phyloP scores from a whole-genome alignment of 2,797 vertebrate genomes.

The Tangara arthus region DNA sequence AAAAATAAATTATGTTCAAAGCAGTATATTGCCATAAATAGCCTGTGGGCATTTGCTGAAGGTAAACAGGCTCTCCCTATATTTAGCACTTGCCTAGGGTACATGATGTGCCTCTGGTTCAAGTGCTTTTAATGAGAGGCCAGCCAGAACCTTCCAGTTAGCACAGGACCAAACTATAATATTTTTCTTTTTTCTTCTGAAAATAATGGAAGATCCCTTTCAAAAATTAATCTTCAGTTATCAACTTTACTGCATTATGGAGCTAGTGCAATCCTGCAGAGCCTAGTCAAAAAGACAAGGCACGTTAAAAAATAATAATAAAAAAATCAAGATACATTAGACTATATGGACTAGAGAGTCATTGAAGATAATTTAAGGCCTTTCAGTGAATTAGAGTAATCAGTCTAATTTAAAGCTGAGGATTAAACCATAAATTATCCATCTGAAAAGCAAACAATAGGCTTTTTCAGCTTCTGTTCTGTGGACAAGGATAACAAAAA shows the following conservation, averaged over 20 bases:
- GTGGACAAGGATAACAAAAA: slow-evolving; percentile 76
- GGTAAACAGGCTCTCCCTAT: slow-evolving; percentile 69
- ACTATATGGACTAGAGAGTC: slow-evolving; percentile 86
- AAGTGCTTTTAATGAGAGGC: slow-evolving; percentile 67
- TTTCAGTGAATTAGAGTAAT: slow-evolving; percentile 89
- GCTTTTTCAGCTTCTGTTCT: slow-evolving; percentile 78
- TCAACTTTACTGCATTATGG: slow-evolving; percentile 88
- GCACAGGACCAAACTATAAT: slow-evolving; percentile 72
- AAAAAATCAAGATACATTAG: slow-evolving; percentile 71
- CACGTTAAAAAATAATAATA: slow-evolving; percentile 86
- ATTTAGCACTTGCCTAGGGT: slow-evolving; percentile 60
- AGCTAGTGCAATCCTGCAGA: slow-evolving; percentile 98
- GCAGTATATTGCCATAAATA: slow-evolving; percentile 77
- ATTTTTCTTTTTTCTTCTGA: slow-evolving; percentile 59
- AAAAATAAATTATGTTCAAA: slow-evolving; percentile 78
- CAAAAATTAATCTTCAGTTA: slow-evolving; percentile 77
- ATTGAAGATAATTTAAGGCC: slow-evolving; percentile 97
- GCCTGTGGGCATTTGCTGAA: slow-evolving; percentile 63
- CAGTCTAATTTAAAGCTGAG: slow-evolving; percentile 88
- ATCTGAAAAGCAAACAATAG: slow-evolving; percentile 77
- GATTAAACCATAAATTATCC: slow-evolving; percentile 82
- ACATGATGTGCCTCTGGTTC: slow-evolving; percentile 41
- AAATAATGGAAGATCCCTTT: slow-evolving; percentile 80
- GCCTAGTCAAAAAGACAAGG: slow-evolving; percentile 95
- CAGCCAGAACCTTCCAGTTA: slow-evolving; percentile 74